A percentile compares a stretch with the other conserved stretches of the same genome.
Evolutionary conservation across 2,888 invertebrate species (phyloP).

Genomic region (Halictus quadricinctus): DNA sequence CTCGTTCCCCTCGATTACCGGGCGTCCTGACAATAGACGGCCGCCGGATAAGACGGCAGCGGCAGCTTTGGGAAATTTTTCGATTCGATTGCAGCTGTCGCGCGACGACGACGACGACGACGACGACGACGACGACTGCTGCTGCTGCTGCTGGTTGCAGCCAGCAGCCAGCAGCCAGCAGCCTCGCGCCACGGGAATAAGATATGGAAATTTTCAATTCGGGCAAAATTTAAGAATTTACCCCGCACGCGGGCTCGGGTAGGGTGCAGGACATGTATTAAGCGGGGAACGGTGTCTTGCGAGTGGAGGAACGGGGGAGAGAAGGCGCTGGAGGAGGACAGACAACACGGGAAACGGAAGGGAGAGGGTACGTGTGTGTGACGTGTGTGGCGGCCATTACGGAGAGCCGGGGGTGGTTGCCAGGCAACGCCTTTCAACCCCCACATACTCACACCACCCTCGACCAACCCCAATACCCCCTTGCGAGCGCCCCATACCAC

Average conservation of each 20-base stretch:
- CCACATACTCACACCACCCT: constrained; percentile 78
- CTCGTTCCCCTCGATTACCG: constrained; percentile 44
- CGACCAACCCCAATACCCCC: constrained; percentile 75
- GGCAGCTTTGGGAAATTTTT: constrained; percentile 67
- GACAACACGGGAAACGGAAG: constrained; percentile 46
- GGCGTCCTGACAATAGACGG: constrained; percentile 42
- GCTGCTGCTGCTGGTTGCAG: constrained; percentile 61
- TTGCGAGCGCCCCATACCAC: constrained; percentile 66
- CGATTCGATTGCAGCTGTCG: constrained; percentile 74
- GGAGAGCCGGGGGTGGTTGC: constrained; percentile 79
- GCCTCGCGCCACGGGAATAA: constrained; percentile 67
- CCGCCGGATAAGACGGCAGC: constrained; percentile 43
- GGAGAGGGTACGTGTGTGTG: constrained; percentile 75
- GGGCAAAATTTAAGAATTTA: constrained; percentile 77
- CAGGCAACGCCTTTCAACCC: constrained; percentile 79
- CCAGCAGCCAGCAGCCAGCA: constrained; percentile 45
- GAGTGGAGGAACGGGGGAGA: constrained; percentile 43
- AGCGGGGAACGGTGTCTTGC: constrained; percentile 66
- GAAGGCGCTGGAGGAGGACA: constrained; percentile 44
- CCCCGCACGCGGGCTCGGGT: constrained; percentile 64
- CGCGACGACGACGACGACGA: constrained; percentile 44
- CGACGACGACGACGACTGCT: constrained; percentile 38
- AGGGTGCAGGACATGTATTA: constrained; percentile 76
- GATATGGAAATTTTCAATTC: constrained; percentile 77
- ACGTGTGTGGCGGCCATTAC: constrained; percentile 78